These are phyloP conservation scores for Phenganax subtilis DNA, from an alignment of 92 coral and sea anemone genomes.

Conservation along the genomic window DNA sequence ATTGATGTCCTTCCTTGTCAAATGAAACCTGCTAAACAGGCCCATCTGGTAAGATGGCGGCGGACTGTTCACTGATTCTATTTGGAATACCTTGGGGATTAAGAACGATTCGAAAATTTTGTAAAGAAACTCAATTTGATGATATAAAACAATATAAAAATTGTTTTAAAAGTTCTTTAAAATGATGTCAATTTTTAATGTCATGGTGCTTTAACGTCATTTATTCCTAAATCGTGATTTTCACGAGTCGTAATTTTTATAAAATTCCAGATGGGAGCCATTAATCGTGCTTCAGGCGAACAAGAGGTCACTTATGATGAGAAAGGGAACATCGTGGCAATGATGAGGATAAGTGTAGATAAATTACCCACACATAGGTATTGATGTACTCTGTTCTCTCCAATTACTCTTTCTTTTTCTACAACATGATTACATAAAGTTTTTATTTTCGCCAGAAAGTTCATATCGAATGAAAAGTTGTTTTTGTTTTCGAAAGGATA, in stretches of 20 bases:
- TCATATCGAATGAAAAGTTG: not conserved
- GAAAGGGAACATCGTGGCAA: slow-evolving; percentile 80
- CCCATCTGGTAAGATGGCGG: not conserved
- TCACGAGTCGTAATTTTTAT: not conserved
- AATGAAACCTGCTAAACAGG: not conserved
- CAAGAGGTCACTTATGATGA: slow-evolving; percentile 91
- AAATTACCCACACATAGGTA: slow-evolving; percentile 96
- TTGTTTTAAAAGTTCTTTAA: too few species aligned
- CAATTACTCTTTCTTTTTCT: not conserved
- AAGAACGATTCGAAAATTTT: too few species aligned
- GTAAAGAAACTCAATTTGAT: too few species aligned
- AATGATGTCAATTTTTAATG: too few species aligned
- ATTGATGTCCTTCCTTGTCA: not conserved
- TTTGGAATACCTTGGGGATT: too few species aligned
- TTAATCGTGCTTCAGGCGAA: slow-evolving; percentile 82
- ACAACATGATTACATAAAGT: not conserved
- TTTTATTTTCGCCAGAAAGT: not conserved
- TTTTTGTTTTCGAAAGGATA: slow-evolving; percentile 48
- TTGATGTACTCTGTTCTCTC: not conserved
- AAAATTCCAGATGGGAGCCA: slow-evolving; percentile 51
- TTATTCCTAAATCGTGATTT: not conserved
- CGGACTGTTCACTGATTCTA: too few species aligned
- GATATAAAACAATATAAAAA: too few species aligned
- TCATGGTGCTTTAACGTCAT: too few species aligned
- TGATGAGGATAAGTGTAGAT: slow-evolving; percentile 74